These are phyloP conservation scores for Corythornis leucogaster DNA, from an alignment of 2,797 vertebrate genomes.

Conservation along the genomic window DNA sequence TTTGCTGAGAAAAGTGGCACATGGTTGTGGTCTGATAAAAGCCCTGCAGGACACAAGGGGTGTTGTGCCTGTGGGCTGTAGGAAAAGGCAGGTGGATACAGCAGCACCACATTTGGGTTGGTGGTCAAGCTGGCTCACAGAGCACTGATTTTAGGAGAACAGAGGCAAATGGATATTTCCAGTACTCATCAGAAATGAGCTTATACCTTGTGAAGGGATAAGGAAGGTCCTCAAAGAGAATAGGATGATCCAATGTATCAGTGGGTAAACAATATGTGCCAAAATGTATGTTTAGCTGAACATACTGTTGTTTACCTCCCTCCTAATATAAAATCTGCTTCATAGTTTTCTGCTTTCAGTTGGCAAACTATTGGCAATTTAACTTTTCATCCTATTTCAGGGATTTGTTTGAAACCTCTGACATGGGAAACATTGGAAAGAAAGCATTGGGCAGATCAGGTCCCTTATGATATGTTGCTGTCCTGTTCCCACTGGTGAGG, in stretches of 20 bases:
- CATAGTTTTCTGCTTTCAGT: not conserved
- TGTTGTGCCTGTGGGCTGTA: not conserved
- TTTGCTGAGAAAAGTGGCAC: not conserved
- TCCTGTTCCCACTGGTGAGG: not conserved
- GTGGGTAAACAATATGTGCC: not conserved
- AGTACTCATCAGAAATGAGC: not conserved
- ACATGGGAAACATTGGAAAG: not conserved
- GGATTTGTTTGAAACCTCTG: not conserved
- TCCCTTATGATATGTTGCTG: not conserved
- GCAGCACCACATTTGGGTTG: fast-evolving
- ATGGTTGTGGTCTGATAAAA: not conserved
- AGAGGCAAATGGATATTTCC: not conserved
- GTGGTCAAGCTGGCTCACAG: not conserved
- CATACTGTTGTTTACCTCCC: not conserved
- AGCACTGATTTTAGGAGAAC: not conserved
- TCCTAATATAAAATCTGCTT: not conserved
- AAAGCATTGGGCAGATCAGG: not conserved
- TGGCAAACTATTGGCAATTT: not conserved
- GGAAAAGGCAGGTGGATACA: not conserved
- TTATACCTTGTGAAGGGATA: not conserved
- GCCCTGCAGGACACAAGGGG: not conserved
- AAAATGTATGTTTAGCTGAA: not conserved
- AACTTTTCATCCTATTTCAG: not conserved
- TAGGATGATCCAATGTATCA: not conserved
- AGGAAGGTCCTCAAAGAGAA: not conserved